Conservation (phyloP, 2,113 vertebrate species). For the Lucifuga dentata region DNA sequence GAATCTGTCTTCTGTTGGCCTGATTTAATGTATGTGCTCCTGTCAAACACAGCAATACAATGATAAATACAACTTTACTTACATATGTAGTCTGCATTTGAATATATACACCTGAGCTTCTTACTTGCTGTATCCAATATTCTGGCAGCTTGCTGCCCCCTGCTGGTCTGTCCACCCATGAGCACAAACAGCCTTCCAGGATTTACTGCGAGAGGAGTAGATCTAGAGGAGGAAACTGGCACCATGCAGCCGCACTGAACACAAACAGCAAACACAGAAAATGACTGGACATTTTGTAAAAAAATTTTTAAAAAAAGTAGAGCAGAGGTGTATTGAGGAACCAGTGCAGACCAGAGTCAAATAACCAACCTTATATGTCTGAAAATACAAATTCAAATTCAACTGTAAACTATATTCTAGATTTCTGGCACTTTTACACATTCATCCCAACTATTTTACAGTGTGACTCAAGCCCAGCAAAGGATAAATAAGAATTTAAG, state of each 20-base stretch:
- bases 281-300: no score
- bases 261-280: slow-evolving; percentile 27
- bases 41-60: slow-evolving; percentile 23
- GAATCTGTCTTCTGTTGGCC: slow-evolving; percentile 27
- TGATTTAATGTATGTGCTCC: slow-evolving; percentile 61
- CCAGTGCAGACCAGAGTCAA: no score
- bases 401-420: no score
- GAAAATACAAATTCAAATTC: no score
- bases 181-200: slow-evolving; percentile 68
- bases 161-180: slow-evolving; percentile 57
- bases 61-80: not conserved
- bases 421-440: no score
- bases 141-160: slow-evolving; percentile 55
- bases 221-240: slow-evolving; percentile 72
- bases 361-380: no score
- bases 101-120: not conserved
- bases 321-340: no score
- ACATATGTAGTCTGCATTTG: not conserved
- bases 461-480: no score
- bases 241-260: slow-evolving; percentile 67
- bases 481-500: no score
- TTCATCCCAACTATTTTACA: no score
- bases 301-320: no score
- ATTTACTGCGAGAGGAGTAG: slow-evolving; percentile 45
- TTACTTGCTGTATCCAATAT: slow-evolving; percentile 68